Conservation (phyloP, 1,140 invertebrate genomes). For the Paraescarpia echinospica region DNA sequence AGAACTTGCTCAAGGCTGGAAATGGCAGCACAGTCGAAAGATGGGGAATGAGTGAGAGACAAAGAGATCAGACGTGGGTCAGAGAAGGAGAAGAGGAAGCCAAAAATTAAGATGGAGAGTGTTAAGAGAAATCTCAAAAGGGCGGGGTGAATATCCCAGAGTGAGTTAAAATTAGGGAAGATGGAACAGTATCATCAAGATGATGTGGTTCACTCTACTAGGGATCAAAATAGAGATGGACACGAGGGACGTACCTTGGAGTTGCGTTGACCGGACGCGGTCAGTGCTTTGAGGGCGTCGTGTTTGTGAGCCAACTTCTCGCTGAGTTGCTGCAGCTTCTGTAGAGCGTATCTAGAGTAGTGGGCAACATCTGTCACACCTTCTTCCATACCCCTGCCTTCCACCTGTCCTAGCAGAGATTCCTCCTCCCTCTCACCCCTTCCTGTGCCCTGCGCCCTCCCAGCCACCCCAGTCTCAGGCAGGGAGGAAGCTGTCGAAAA, state of each 20-base stretch:
- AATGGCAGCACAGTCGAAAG: neutral
- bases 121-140: too few species aligned
- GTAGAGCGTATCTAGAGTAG: conserved; percentile 79
- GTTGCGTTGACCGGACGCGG: conserved; percentile 30
- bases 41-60: too few species aligned
- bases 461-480: conserved; percentile 64
- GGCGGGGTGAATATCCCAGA: too few species aligned
- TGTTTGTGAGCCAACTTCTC: conserved; percentile 53
- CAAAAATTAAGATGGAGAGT: too few species aligned
- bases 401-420: conserved; percentile 21
- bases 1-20: too few species aligned
- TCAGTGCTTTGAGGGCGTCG: conserved; percentile 76
- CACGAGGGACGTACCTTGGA: neutral
- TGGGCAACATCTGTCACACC: conserved; percentile 62
- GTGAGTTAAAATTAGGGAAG: too few species aligned
- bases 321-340: conserved; percentile 76
- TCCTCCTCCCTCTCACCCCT: conserved; percentile 28
- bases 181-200: too few species aligned
- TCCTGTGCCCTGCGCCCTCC: conserved; percentile 66
- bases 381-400: conserved; percentile 27
- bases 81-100: too few species aligned
- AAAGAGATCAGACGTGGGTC: too few species aligned
- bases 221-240: too few species aligned
- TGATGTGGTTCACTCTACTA: too few species aligned
- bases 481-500: conserved; percentile 51